Evolutionary conservation across 2,797 vertebrate genomes (phyloP).

Genomic region (Scleropages formosus): DNA sequence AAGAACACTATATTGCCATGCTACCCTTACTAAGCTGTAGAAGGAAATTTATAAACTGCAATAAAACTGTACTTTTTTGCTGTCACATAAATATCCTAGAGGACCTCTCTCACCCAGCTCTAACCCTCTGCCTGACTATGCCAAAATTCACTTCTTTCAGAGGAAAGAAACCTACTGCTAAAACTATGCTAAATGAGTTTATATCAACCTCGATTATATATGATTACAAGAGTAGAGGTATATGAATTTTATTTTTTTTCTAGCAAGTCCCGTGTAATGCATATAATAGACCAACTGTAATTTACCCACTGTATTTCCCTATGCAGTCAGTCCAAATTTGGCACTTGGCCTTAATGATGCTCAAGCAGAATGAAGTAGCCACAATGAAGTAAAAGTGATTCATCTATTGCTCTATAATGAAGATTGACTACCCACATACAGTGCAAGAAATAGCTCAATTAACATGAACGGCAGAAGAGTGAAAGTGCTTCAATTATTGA

Average conservation of each 20-base stretch:
- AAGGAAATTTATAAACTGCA: too few relatives aligned
- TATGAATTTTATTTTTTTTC: slow-evolving; percentile 13
- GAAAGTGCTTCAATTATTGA: neutral
- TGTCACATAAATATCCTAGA: too few relatives aligned
- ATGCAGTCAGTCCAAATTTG: slow-evolving; percentile 18
- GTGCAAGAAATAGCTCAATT: neutral
- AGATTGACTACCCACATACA: neutral
- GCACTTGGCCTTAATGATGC: slow-evolving; percentile 17
- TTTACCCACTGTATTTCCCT: neutral
- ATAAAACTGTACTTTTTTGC: too few relatives aligned
- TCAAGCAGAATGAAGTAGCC: neutral
- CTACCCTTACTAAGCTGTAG: too few relatives aligned
- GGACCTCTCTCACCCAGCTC: too few relatives aligned
- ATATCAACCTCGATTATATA: slow-evolving; percentile 11
- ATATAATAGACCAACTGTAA: neutral
- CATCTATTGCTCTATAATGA: slow-evolving; percentile 21
- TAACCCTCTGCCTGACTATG: neutral
- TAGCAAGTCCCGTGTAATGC: neutral
- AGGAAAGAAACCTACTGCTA: neutral
- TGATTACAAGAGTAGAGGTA: slow-evolving; percentile 2
- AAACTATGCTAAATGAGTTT: neutral
- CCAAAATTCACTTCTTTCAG: neutral
- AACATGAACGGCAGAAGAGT: neutral
- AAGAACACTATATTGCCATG: too few relatives aligned
- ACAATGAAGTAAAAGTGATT: slow-evolving; percentile 5